Base-by-base conservation (phyloP, 2,888 invertebrate genomes). In the Ectobius pallidus region DNA sequence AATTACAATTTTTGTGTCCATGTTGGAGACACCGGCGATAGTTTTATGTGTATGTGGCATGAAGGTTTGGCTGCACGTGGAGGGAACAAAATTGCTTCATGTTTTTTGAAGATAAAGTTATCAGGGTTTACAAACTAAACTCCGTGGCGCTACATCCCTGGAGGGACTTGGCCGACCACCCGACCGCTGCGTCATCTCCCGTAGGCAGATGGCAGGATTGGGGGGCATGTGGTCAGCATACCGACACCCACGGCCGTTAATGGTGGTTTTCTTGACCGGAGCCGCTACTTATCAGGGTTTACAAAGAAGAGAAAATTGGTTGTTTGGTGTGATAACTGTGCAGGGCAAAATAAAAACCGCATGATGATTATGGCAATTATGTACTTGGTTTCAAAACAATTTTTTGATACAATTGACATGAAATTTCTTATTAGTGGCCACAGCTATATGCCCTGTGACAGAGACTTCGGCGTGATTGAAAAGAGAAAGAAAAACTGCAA, bases 381-480 rank as follows among this genome's bases (percentile, higher is more conserved):
- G 18, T 52, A 52, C 20, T 52, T 52, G 52, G 52, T n/a, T n/a
- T n/a, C n/a, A n/a, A n/a, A n/a, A n/a, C n/a, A n/a, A 39, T 9
- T 39, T 39, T 39, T 39, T 52, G 14, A 52, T 20, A 18, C 52
- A 52, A 52, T 3, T 52, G 52, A 52, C 3, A 52, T 3, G 7
- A 6, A 52, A 11, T n/a, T 11, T 49, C 18, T 49, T 49, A 49
- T 49, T n/a, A 49, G 49, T 49, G 49, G 49, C n/a, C 20, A 52
- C 52, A 52, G 52, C 20, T 52, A 63, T n/a, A n/a, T 76, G 70
- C 71, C 73, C 16, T 73, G 70, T 34, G 75, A 77, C 65, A 72
- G 74, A 70, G 76, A 76, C n/a, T n/a, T n/a, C n/a, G n/a, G n/a
- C n/a, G n/a, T 73, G 32, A 75, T 76, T 55, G 75, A 77, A 67